These are phyloP conservation scores for Cheilosia urbana DNA, from an alignment of 2,888 invertebrate species.

Conservation along the genomic window DNA sequence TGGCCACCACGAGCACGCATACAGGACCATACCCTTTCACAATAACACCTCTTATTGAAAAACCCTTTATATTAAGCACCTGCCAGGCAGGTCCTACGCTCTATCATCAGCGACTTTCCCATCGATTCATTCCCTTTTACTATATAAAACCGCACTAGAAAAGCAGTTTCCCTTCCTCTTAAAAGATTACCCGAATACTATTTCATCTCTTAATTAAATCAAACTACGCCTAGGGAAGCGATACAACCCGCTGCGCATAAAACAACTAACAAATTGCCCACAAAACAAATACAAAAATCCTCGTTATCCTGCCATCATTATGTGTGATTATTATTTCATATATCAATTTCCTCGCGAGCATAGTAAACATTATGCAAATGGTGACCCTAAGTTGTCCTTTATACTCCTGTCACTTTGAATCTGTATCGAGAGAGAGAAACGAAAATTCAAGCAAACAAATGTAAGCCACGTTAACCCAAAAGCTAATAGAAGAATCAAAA, in stretches of 20 bases:
- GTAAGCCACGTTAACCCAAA: slow-evolving; percentile 49
- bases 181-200: slow-evolving; percentile 28
- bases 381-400: slow-evolving; percentile 34
- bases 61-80: no score
- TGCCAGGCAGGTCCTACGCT: no score
- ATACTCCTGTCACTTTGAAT: slow-evolving; percentile 70
- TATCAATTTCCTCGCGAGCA: slow-evolving; percentile 60
- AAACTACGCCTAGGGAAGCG: background rate
- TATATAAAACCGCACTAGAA: slow-evolving; percentile 2
- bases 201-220: slow-evolving; percentile 63
- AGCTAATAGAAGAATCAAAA: slow-evolving; percentile 57
- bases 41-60: no score
- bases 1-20: no score
- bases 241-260: slow-evolving; percentile 5
- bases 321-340: slow-evolving; percentile 55
- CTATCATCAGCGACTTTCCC: background rate
- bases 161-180: background rate
- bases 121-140: background rate
- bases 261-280: slow-evolving; percentile 70
- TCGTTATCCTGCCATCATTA: slow-evolving; percentile 53
- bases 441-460: slow-evolving; percentile 23
- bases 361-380: slow-evolving; percentile 66
- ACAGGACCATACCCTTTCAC: no score
- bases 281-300: slow-evolving; percentile 66
- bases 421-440: slow-evolving; percentile 9